Evolutionary conservation across 2,113 vertebrate species (phyloP), one percentile per base, ranked within the genome.

Genomic region (Fulmarus glacialis): DNA sequence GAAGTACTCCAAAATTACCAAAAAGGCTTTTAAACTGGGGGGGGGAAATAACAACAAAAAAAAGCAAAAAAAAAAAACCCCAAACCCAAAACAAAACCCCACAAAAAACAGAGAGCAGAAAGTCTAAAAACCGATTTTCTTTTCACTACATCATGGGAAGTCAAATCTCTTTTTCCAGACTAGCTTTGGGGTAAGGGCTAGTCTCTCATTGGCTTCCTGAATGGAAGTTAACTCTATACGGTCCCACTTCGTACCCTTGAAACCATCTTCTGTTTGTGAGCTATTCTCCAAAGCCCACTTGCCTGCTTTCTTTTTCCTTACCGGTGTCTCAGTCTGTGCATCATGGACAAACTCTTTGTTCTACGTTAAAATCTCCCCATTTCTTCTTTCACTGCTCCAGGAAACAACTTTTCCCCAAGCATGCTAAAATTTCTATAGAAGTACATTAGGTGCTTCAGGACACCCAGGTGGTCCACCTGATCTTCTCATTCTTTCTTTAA

Each of bases 61-160:
- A 50, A 45, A 73, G 30, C 16, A 32, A n/a, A 10, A 40, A 40
- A 40, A 40, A 40, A 40, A 40, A 40, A 40, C 38, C 40, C 11
- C 11, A 40, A 40, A 40, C 40, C 40, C 40, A 24, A 40, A 43
- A 34, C 6, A 50, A 45, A 73, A 34, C 32, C 26, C 8, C 6
- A 8, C 27, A 34, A 63, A 64, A 32, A 43, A 5, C 21, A 8
- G 24, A 36, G 12, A 58, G 3, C 15, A 81, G 8, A 58, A 67
- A 84, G 5, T 52, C 30, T 77, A 32, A 68, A 89, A 24, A 3
- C 1, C 5, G 6, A 10, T 58, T 66, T 64, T 62, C 6, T 67
- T 79, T 63, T 82, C 6, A 32, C 11, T 50, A 4, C 15, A 32
- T n/a, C 1, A 0, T 3, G 2, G 29, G 19, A 68, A 60, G 26